phyloP scores from a whole-genome alignment of 2,797 vertebrate genomes.

The Dicrostonyx torquatus region DNA sequence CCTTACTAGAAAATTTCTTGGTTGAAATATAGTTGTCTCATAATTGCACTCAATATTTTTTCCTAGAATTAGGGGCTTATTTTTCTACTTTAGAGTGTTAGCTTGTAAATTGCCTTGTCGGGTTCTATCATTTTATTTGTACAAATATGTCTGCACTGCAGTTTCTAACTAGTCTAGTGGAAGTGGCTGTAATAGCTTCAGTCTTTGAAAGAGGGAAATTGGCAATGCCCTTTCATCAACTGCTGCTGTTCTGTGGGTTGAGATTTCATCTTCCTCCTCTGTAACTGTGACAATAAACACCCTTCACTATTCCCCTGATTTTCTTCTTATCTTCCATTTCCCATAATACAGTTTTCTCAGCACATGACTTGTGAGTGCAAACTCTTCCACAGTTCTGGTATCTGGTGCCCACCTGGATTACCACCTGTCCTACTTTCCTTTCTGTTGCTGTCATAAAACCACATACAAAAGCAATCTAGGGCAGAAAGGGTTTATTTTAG shows the following conservation, averaged over 20 bases:
- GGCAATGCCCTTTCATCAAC: neutral
- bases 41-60: constrained; percentile 26
- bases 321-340: constrained; percentile 18
- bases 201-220: neutral
- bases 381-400: neutral
- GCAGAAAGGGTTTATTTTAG: neutral
- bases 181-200: neutral
- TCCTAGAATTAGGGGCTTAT: neutral
- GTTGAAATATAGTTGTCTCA: constrained; percentile 42
- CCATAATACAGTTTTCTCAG: neutral
- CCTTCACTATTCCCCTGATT: neutral
- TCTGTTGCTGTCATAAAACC: neutral
- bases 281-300: neutral
- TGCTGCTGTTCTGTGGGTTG: neutral
- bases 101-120: constrained; percentile 30
- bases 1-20: constrained; percentile 21
- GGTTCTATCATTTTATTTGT: constrained; percentile 37
- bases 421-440: neutral
- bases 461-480: neutral
- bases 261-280: neutral
- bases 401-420: neutral
- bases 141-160: neutral
- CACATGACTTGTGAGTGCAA: neutral
- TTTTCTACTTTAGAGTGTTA: constrained; percentile 25
- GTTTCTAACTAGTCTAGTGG: neutral